phyloP scores from a whole-genome alignment of 2,797 vertebrate species.

The Anomalospiza imberbis region DNA sequence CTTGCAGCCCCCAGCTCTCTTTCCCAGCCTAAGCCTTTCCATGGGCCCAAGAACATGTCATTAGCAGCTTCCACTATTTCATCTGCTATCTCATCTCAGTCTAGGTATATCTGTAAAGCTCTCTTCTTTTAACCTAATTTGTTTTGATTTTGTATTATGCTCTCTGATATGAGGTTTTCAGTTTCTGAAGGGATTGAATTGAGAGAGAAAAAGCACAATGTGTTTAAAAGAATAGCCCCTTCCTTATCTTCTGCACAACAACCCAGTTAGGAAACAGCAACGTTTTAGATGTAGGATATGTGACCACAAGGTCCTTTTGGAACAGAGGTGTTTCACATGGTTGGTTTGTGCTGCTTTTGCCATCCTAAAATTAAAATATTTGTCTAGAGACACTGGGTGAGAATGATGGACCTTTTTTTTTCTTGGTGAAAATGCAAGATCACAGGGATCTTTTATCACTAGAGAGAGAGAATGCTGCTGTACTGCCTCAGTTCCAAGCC shows the following conservation, averaged over 20 bases:
- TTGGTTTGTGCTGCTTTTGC: not conserved
- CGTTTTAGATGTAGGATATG: not conserved
- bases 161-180: not conserved
- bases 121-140: not conserved
- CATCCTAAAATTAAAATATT: not conserved
- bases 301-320: not conserved
- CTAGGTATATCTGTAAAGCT: slow-evolving; percentile 72
- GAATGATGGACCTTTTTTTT: not conserved
- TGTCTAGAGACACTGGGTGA: not conserved
- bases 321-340: not conserved
- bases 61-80: slow-evolving; percentile 75
- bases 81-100: slow-evolving; percentile 75
- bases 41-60: slow-evolving; percentile 71
- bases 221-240: not conserved
- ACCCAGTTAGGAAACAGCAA: not conserved
- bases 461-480: not conserved
- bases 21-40: slow-evolving; percentile 57
- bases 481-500: not conserved
- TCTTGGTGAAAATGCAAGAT: not conserved
- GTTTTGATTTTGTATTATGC: not conserved
- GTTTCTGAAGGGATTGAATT: not conserved
- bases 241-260: not conserved
- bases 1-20: slow-evolving; percentile 59
- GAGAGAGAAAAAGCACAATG: not conserved
- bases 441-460: not conserved